Percentiles rank a stretch among this genome's conserved stretches.
Conservation (phyloP, 2,888 invertebrate species). For the Ferdinandea cuprea region DNA sequence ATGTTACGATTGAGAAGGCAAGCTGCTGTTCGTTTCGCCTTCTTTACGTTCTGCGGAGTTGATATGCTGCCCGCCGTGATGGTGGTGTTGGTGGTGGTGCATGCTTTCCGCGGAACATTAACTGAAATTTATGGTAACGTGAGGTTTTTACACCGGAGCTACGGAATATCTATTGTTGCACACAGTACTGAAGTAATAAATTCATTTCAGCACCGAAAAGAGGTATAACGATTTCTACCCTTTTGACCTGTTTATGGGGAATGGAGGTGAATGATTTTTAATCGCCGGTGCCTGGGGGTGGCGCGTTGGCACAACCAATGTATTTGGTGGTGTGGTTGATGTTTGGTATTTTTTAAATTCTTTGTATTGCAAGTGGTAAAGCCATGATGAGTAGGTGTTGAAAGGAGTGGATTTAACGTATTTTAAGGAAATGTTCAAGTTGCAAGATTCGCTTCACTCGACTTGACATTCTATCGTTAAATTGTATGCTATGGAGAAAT, state of each 20-base stretch:
- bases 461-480: too few relatives aligned
- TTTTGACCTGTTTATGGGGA: slow-evolving; percentile 51
- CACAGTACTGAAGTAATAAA: slow-evolving; percentile 31
- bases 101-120: slow-evolving; percentile 62
- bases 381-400: too few relatives aligned
- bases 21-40: slow-evolving; percentile 23
- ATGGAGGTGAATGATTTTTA: slow-evolving; percentile 52
- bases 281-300: slow-evolving; percentile 18
- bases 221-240: slow-evolving; percentile 37
- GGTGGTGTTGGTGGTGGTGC: neutral
- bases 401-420: too few relatives aligned
- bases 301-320: too few relatives aligned
- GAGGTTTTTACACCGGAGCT: slow-evolving; percentile 39
- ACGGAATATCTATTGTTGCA: slow-evolving; percentile 45
- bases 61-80: slow-evolving; percentile 35
- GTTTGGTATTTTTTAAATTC: neutral
- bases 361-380: too few relatives aligned
- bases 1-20: slow-evolving; percentile 66
- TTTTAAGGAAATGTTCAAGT: too few relatives aligned
- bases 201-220: slow-evolving; percentile 33
- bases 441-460: too few relatives aligned
- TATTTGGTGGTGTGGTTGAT: neutral
- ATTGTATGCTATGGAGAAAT: too few relatives aligned
- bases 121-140: slow-evolving; percentile 65
- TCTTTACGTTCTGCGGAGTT: slow-evolving; percentile 17